These are phyloP conservation scores for Odontamblyopus rebecca DNA, from an alignment of 2,797 vertebrate genomes.

Conservation along the genomic window DNA sequence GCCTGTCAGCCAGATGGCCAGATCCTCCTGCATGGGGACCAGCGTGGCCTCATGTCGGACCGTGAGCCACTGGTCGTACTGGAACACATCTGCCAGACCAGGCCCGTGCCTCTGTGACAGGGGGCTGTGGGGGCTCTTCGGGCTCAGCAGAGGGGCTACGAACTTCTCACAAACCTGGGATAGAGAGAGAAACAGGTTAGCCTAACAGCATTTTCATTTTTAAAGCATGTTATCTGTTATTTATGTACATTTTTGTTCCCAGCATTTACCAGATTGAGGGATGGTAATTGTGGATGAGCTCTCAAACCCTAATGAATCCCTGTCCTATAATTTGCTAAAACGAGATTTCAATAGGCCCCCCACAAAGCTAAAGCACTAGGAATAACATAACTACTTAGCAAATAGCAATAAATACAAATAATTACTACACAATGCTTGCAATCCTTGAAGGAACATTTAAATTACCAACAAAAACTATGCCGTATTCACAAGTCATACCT, in stretches of 20 bases:
- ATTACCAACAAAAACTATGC: not conserved
- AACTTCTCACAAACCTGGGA: slow-evolving; percentile 88
- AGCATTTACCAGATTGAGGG: no score
- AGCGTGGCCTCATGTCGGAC: slow-evolving; percentile 92
- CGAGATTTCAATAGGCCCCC: no score
- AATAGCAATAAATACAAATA: not conserved
- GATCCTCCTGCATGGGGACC: slow-evolving; percentile 95
- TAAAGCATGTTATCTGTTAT: no score
- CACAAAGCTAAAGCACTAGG: no score
- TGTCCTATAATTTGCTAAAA: no score
- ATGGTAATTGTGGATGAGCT: no score
- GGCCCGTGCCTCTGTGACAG: slow-evolving; percentile 87
- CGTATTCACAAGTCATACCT: not conserved
- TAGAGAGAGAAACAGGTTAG: not conserved
- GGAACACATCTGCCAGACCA: slow-evolving; percentile 87
- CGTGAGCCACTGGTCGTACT: slow-evolving; percentile 95
- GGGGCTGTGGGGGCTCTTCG: slow-evolving; percentile 82
- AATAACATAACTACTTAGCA: no score
- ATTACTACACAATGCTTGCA: not conserved
- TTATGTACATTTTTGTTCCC: no score
- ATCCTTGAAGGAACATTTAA: not conserved
- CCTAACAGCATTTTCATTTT: not conserved
- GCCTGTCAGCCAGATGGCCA: slow-evolving; percentile 92
- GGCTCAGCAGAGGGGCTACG: slow-evolving; percentile 75
- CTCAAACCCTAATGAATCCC: no score